Conservation (phyloP, 2,888 invertebrate species). For the Lysandra coridon region DNA sequence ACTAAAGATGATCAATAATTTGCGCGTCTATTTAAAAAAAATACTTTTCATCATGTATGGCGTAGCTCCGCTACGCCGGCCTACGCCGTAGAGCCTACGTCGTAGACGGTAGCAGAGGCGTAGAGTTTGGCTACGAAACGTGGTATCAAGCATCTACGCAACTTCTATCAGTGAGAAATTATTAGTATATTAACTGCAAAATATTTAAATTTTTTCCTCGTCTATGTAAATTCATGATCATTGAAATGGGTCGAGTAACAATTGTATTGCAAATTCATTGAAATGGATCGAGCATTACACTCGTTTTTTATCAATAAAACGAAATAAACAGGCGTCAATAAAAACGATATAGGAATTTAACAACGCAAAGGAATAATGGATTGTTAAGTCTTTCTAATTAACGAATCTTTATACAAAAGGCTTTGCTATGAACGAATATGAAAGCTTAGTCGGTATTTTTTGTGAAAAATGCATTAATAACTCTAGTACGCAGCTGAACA, state of each 20-base stretch:
- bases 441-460: neutral
- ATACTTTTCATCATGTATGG: no score
- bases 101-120: neutral
- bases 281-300: no score
- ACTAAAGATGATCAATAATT: no score
- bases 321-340: neutral
- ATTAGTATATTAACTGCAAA: no score
- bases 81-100: neutral
- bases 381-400: constrained; percentile 6
- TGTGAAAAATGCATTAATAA: constrained; percentile 27
- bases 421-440: neutral
- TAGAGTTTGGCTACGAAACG: neutral
- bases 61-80: neutral
- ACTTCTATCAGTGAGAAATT: no score
- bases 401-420: constrained; percentile 3
- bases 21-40: no score
- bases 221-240: no score
- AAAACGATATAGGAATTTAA: neutral
- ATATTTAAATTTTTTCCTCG: no score
- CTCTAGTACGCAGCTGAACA: constrained; percentile 21
- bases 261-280: no score
- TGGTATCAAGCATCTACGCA: neutral
- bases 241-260: no score
- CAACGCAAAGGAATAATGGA: neutral
- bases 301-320: no score